Evolutionary conservation across 1,140 invertebrate species (phyloP), one percentile per base, ranked within the genome.

Genomic region (Apis florea): DNA sequence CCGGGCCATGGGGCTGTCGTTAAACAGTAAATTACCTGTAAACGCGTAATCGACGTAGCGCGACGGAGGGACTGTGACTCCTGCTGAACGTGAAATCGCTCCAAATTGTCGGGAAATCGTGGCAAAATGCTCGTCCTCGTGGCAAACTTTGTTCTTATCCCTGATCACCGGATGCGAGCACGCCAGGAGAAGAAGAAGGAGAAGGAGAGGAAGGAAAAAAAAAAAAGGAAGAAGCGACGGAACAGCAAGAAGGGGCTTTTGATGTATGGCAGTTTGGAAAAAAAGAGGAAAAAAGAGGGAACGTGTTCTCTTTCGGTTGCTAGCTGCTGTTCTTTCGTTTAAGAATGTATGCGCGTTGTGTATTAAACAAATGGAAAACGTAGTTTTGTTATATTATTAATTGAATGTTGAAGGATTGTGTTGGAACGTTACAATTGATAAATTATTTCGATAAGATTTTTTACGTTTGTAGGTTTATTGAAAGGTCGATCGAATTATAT

Each of bases 11-110:
- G 58, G 83, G 59, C 74, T 59, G 67, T 78, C 63, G 79, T 73
- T 85, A 73, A 78, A 67, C 68, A 69, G 63, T 63, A 82, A 85
- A 84, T 84, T 84, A 84, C 59, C 51, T 75, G 82, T 77, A 63
- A 53, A 51, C 49, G 71, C 54, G 80, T 68, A 74, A 73, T 68
- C 56, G 49, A 40, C 70, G 51, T 24, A 49, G 72, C 24, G 19
- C 40, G 24, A 56, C 31, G 56, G 67, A 21, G 12, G 64, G 8
- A 13, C 9, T 54, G 53, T 40, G 53, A 58, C 21, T 47, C 51
- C 63, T 15, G 51, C 12, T 31, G 31, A 51, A 63, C 54, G n/a
- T 40, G 63, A 47, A 67, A 68, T 63, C 31, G 31, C 51, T 54
- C 21, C 13, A 40, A 56, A 77, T 67, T 63, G 31, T 26, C 24